Evolutionary conservation across 2,888 invertebrate species (phyloP).

Genomic region (Chrysomela aeneicollis): DNA sequence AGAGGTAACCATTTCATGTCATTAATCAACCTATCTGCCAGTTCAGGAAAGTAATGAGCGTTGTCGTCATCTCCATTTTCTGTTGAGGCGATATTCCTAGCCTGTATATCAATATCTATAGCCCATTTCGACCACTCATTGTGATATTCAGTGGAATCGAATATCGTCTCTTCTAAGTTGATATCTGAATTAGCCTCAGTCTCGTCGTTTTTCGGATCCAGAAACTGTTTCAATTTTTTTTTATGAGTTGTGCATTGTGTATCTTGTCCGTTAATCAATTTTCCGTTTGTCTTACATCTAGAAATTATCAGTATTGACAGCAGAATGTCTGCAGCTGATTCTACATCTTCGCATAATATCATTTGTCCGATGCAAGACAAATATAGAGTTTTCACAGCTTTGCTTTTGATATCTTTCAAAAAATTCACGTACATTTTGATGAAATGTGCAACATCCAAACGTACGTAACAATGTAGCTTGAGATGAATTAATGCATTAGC

Average conservation of each 20-base stretch:
- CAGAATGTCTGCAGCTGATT: neutral
- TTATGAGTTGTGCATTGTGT: neutral
- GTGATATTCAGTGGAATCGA: neutral
- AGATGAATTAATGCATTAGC: neutral
- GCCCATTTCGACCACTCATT: slow-evolving; percentile 3
- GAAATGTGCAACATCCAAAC: slow-evolving; percentile 14
- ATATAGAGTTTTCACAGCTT: neutral
- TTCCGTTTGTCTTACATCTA: slow-evolving; percentile 6
- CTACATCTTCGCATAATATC: neutral
- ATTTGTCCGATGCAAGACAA: slow-evolving; percentile 6
- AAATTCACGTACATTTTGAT: slow-evolving; percentile 13
- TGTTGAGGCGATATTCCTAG: neutral
- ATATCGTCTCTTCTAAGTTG: neutral
- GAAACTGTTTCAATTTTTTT: neutral
- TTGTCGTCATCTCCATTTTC: slow-evolving; percentile 17
- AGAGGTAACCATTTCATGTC: neutral
- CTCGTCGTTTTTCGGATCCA: neutral
- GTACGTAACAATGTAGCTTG: neutral
- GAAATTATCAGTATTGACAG: neutral
- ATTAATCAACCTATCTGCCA: neutral
- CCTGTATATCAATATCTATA: neutral
- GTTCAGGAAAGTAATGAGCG: slow-evolving; percentile 10
- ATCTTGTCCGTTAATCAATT: neutral
- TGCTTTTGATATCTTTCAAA: neutral
- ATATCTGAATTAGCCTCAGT: neutral